Base-by-base conservation (phyloP, 1,140 invertebrate species). In the Drosophila arizonae region DNA sequence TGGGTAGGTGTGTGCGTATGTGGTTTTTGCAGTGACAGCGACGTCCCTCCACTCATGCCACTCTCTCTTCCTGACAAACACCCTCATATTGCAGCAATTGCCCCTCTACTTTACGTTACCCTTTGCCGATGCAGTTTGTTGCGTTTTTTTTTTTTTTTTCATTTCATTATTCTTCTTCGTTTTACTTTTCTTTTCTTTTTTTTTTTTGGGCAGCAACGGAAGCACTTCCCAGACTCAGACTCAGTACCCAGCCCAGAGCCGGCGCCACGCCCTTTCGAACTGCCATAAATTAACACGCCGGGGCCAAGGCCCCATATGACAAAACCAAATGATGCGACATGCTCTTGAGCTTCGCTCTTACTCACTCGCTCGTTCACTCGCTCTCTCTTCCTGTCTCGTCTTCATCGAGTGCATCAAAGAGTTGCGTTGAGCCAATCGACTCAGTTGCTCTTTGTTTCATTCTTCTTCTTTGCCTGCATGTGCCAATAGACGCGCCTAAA, bases 241-340 rank as follows among this genome's bases (percentile, higher is more conserved):
- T 51, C 50, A 62, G 54, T 24, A 13, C 52, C 30, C 10, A 15
- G 43, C 15, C 26, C 56, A 33, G 6, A 6, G 36, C 41, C 55
- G 68, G 60, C 61, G 68, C 81, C 81, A 84, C 81, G 81, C 81
- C 81, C 81, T 77, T 80, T 77, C 74, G 58, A 79, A 85, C 81
- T 84, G 73, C 68, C 77, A 85, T 84, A 84, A 84, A 80, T 84
- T 71, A 84, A 85, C 72, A 77, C 62, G 69, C 41, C 50, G 65
- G 21, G 51, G 64, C 56, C 55, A 72, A 56, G 52, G 70, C 41
- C 61, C 72, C 68, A 48, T 68, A 71, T 75, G 33, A 64, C 50
- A 69, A 15, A 39, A 28, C 3, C 39, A 43, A 30, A 24, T 36
- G 33, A 57, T 58, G 26, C 15, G 57, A 10, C 28, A 33, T 48